Base-by-base conservation (phyloP, 2,888 invertebrate genomes). In the Cantharis lateralis region DNA sequence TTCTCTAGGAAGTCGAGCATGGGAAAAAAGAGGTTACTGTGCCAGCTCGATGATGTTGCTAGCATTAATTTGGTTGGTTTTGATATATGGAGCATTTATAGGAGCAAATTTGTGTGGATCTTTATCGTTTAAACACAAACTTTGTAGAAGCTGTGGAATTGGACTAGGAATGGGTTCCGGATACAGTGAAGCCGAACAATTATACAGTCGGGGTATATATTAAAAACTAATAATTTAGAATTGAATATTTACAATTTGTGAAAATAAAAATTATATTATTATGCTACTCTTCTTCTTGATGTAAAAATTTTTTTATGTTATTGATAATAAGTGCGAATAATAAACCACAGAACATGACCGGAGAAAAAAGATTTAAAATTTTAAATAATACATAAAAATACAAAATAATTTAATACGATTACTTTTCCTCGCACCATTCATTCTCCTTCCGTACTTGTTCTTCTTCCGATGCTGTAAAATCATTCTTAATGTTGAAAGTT, bases 361-460 rank as follows among this genome's bases (percentile, higher is more conserved):
- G n/a, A n/a, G n/a, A 48, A n/a, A 48, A 48, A 48, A 48, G 7
- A n/a, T 48, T 48, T 48, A 48, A 48, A 48, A 48, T 48, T 48
- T 48, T n/a, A 48, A 48, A 48, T 48, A 48, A 48, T 48, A 48
- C 48, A n/a, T 48, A 48, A 48, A 48, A 48, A 66, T n/a, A 66
- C 63, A 66, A 66, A 66, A 48, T 48, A 48, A 48, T 48, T n/a
- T 48, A 48, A 48, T 48, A 48, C 7, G 5, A 66, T 88, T 89
- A 96, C 88, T 96, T 95, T 84, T 96, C 96, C 88, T 96, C 96
- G 86, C 96, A 96, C 97, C 97, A 97, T 86, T 97, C 97, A 88
- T 97, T 97, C 87, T 97, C 97, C 86, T 96, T 97, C 84, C 96
- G 94, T n/a, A 98, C 97, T 89, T 98, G 98, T 84, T 98, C 98